Evolutionary conservation across 2,797 vertebrate species (phyloP).

Genomic region (Paratrypauchen microcephalus): DNA sequence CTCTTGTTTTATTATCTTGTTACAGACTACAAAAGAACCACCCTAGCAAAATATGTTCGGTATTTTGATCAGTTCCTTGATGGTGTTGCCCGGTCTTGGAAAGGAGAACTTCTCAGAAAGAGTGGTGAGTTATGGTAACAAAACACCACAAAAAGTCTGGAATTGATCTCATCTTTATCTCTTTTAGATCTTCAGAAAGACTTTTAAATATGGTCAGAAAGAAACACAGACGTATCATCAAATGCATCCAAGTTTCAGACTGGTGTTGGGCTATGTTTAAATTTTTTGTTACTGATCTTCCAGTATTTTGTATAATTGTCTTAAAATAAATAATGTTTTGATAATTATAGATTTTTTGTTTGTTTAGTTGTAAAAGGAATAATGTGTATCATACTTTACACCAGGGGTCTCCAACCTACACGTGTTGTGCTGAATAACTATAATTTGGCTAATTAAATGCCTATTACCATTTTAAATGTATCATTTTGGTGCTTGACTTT

Average conservation of each 20-base stretch:
- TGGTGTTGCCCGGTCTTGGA: slow-evolving; percentile 78
- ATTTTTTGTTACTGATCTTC: background rate
- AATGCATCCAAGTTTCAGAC: background rate
- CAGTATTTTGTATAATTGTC: background rate
- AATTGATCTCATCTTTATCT: slow-evolving; percentile 6
- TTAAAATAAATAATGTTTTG: slow-evolving; percentile 8
- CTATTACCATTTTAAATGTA: no score
- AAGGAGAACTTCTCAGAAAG: slow-evolving; percentile 82
- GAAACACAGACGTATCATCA: background rate
- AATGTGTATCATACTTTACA: no score
- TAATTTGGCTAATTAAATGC: no score
- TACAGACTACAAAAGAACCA: slow-evolving; percentile 91
- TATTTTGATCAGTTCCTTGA: slow-evolving; percentile 90
- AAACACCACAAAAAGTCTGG: background rate
- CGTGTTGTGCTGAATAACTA: no score
- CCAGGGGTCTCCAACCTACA: no score
- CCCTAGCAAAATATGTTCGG: slow-evolving; percentile 86
- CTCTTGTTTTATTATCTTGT: background rate
- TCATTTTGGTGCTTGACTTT: no score
- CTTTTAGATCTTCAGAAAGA: slow-evolving; percentile 80
- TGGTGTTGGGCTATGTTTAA: background rate
- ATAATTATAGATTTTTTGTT: background rate
- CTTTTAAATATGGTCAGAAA: slow-evolving; percentile 61
- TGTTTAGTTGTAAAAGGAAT: no score
- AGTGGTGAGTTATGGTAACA: slow-evolving; percentile 78